Evolutionary conservation across 2,888 invertebrate species (phyloP), one percentile per base, ranked within the genome.

Genomic region (Dimorphilus gyrociliatus): DNA sequence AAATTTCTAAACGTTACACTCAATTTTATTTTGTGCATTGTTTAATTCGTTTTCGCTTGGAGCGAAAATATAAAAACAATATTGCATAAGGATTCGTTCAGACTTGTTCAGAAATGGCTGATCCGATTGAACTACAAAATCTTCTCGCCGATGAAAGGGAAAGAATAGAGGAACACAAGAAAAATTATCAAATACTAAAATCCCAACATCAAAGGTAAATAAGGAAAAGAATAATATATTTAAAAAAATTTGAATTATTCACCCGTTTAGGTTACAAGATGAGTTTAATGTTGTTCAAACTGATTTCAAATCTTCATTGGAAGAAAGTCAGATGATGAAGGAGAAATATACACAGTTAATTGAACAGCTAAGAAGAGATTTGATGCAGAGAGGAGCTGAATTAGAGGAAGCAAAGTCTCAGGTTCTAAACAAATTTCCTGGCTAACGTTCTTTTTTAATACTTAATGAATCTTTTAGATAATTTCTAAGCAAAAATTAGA

Each of bases 111-210:
- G n/a, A n/a, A n/a, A n/a, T 55, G 15, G 41, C 45, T 3, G 46
- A 51, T 34, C 56, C 56, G 36, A 55, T 52, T 14, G 59, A 60
- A 39, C 42, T 60, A 19, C 57, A 60, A 32, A 60, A 60, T 33
- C 39, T 58, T 37, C 40, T 61, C 16, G 44, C 57, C 6, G 60
- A 60, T 41, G 61, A 61, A 34, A 49, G 48, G 25, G 52, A 54
- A 42, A 41, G 58, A 23, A 52, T 54, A 28, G 55, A 59, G 32
- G 50, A 55, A 34, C 60, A 60, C 37, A 55, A 49, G 38, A 54
- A 51, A 12, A 59, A 60, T 34, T 60, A 58, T 42, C 53, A 56
- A 36, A 50, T 51, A 18, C 44, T 61, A 16, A 60, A 61, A 37
- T 41, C 48, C 13, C 58, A 60, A 39, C 58, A 60, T 37, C 46